phyloP scores from a whole-genome alignment of 1,140 invertebrate species.

The Sipha flava region DNA sequence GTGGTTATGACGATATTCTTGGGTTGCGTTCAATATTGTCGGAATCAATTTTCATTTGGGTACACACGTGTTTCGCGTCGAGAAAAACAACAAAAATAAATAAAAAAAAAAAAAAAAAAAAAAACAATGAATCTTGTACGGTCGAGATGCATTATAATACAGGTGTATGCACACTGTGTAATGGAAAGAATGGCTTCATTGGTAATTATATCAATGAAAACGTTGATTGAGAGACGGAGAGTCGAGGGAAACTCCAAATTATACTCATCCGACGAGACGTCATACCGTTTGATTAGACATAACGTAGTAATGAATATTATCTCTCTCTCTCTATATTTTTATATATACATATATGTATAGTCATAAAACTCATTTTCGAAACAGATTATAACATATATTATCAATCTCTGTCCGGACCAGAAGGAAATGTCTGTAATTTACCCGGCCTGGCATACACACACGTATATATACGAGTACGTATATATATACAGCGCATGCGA shows the following conservation, averaged over 20 bases:
- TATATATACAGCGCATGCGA: neutral
- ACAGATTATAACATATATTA: constrained; percentile 9
- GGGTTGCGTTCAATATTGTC: too few species aligned
- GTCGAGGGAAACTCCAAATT: neutral
- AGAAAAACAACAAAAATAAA: too few species aligned
- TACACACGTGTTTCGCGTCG: too few species aligned
- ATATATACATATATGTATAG: neutral
- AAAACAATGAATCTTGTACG: too few species aligned
- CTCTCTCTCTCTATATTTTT: too few species aligned
- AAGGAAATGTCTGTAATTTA: constrained; percentile 29
- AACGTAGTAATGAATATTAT: too few species aligned
- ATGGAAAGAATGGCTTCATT: neutral
- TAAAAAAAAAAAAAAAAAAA: too few species aligned
- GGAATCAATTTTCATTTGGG: too few species aligned
- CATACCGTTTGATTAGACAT: constrained; percentile 13
- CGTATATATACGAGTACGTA: neutral
- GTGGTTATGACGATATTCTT: too few species aligned
- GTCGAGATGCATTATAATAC: too few species aligned
- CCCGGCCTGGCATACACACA: neutral
- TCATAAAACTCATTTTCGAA: constrained; percentile 17
- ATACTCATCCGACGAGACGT: neutral
- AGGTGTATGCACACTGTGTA: too few species aligned
- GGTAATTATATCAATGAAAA: constrained; percentile 16
- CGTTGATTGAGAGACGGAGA: neutral
- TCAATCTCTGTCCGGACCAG: constrained; percentile 22